phyloP scores from a whole-genome alignment of 2,113 vertebrate genomes.

The Cheilinus undulatus region DNA sequence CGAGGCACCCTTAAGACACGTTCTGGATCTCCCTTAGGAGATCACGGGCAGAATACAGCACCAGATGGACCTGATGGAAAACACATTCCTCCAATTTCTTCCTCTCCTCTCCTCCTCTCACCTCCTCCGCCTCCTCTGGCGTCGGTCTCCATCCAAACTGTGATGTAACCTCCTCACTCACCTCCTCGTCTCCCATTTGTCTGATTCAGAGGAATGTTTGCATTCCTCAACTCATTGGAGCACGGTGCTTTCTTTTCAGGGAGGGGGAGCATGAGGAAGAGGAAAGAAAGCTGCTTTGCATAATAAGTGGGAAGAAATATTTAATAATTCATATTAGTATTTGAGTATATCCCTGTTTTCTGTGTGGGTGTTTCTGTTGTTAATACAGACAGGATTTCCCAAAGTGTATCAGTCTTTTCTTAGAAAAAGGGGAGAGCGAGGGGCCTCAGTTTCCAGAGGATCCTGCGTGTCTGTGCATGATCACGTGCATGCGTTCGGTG shows the following conservation, averaged over 20 bases:
- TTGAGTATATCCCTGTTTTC: slow-evolving; percentile 8
- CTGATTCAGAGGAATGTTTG: slow-evolving; percentile 70
- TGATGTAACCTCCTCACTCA: slow-evolving; percentile 12
- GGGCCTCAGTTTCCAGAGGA: slow-evolving; percentile 28
- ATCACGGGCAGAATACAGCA: slow-evolving; percentile 67
- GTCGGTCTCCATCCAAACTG: background rate
- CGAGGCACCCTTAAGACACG: slow-evolving; percentile 38
- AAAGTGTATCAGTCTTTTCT: background rate
- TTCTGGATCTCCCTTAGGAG: slow-evolving; percentile 63
- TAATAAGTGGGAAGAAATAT: slow-evolving; percentile 31
- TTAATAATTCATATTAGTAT: background rate
- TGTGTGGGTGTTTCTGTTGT: slow-evolving; percentile 15
- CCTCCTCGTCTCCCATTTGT: slow-evolving; percentile 30
- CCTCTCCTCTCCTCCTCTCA: slow-evolving; percentile 36
- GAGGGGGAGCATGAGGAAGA: background rate
- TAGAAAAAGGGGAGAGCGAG: slow-evolving; percentile 23
- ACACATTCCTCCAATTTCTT: slow-evolving; percentile 62
- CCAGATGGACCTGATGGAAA: slow-evolving; percentile 78
- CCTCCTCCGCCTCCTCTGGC: slow-evolving; percentile 4
- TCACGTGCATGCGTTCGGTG: slow-evolving; percentile 14
- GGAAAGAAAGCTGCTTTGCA: slow-evolving; percentile 19
- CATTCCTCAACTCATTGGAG: slow-evolving; percentile 67
- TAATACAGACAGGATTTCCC: slow-evolving; percentile 5
- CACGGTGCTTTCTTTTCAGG: slow-evolving; percentile 49
- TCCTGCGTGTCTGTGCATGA: slow-evolving; percentile 47